Evolutionary conservation across 1,140 invertebrate genomes (phyloP), one percentile per base, ranked within the genome.

Genomic region (Papilio polytes): DNA sequence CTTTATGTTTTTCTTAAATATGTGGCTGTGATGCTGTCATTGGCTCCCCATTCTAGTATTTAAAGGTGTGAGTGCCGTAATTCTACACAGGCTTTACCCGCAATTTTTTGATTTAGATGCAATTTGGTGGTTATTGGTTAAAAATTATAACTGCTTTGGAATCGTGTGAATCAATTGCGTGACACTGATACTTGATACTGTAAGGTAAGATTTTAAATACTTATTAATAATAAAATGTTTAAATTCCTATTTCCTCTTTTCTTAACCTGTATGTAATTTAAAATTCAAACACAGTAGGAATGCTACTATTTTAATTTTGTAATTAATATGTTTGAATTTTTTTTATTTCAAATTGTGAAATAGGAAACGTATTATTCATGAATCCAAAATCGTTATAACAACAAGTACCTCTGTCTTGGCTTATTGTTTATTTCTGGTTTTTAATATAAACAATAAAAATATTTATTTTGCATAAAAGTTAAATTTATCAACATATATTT

Each of bases 101-200:
- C 73, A 74, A 63, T 51, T 74, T 74, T 74, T 74, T 48, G 41
- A 74, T 74, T 74, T 51, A 1, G 7, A 18, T 26, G 73, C 59
- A 63, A 63, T 63, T 63, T 63, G n/a, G 59, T 63, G 59, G 15
- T 63, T 20, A 6, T 63, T 26, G 56, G 8, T 26, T 12, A 22
- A 12, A 63, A 26, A 12, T 63, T 63, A 13, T 12, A 26, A 63
- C 59, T 12, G 59, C 22, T 63, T 26, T 63, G 26, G 10, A 63
- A 63, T 9, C 20, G 9, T 12, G 10, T 26, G 13, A 56, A 63
- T 63, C 20, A 59, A 22, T 59, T 22, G 20, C 2, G 36, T 8
- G 7, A 41, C 8, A 41, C 7, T 41, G 7, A 41, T 41, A 41
- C 2, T 20, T 26, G 18, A n/a, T 63, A 26, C 59, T 63, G 20